A percentile compares a stretch with the other conserved stretches of the same genome.
phyloP scores from a whole-genome alignment of 2,797 vertebrate species.

The Alosa sapidissima region DNA sequence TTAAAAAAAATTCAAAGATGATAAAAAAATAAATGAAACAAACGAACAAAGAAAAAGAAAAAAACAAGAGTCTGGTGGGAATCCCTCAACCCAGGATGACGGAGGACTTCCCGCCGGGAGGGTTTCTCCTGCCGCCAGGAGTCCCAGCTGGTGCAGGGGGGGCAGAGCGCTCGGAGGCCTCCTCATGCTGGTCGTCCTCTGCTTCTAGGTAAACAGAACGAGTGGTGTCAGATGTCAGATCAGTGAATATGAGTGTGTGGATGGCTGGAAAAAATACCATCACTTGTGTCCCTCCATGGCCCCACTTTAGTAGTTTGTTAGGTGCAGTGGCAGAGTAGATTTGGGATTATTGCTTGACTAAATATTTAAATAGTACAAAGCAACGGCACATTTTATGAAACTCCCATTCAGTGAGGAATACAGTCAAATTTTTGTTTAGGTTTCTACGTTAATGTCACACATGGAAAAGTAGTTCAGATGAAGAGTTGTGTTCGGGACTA shows the following conservation, averaged over 20 bases:
- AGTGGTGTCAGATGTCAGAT: background rate
- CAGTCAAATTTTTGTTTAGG: background rate
- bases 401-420: no score
- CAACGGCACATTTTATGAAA: background rate
- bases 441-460: background rate
- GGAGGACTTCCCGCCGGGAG: conserved; percentile 95
- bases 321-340: background rate
- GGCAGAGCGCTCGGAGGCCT: conserved; percentile 60
- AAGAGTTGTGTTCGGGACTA: background rate
- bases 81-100: conserved; percentile 88
- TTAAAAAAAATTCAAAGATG: conserved; percentile 68
- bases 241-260: background rate
- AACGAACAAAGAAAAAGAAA: conserved; percentile 71
- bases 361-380: background rate
- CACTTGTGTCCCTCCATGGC: background rate
- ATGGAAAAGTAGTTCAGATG: conserved; percentile 3
- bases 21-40: conserved; percentile 71
- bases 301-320: background rate
- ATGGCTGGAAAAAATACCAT: background rate
- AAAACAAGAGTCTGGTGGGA: conserved; percentile 73
- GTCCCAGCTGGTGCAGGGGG: conserved; percentile 52
- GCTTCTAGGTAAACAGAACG: conserved; percentile 67
- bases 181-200: conserved; percentile 54
- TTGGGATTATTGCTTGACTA: background rate
- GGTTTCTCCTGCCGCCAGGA: conserved; percentile 84